A percentile compares a stretch with the other conserved stretches of the same genome.
phyloP scores from a whole-genome alignment of 2,797 vertebrate genomes.

The Protosalanx chinensis region DNA sequence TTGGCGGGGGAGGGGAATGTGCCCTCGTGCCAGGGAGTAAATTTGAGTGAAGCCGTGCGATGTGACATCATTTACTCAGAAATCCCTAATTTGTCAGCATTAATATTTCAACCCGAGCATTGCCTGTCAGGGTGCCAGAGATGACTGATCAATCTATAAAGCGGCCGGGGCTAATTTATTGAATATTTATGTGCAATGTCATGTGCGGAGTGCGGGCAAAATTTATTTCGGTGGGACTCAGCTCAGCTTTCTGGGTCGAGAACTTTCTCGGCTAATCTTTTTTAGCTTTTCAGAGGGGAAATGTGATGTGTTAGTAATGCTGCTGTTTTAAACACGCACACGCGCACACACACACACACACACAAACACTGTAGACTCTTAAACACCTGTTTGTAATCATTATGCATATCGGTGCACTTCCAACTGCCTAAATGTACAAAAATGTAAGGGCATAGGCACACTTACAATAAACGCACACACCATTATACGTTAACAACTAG shows the following conservation, averaged over 20 bases:
- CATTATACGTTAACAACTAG: not conserved
- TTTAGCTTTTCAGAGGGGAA: slow-evolving; percentile 25
- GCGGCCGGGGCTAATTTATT: slow-evolving; percentile 95
- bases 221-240: slow-evolving; percentile 81
- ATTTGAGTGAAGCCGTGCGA: slow-evolving; percentile 97
- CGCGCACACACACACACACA: not conserved
- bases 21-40: slow-evolving; percentile 85
- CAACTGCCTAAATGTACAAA: no score
- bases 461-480: not conserved
- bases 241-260: slow-evolving; percentile 77
- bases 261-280: slow-evolving; percentile 72
- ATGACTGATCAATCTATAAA: slow-evolving; percentile 99
- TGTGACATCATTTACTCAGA: slow-evolving; percentile 99
- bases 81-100: slow-evolving; percentile 99
- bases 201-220: slow-evolving; percentile 85
- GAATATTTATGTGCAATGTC: slow-evolving; percentile 99
- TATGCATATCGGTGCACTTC: no score
- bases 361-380: not conserved
- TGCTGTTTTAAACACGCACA: not conserved
- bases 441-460: not conserved
- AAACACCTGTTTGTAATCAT: no score
- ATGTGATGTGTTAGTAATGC: slow-evolving; percentile 44
- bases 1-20: no score
- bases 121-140: slow-evolving; percentile 95
- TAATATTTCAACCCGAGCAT: slow-evolving; percentile 98